These are phyloP conservation scores for Paraescarpia echinospica DNA, from an alignment of 1,140 invertebrate species.

Conservation along the genomic window DNA sequence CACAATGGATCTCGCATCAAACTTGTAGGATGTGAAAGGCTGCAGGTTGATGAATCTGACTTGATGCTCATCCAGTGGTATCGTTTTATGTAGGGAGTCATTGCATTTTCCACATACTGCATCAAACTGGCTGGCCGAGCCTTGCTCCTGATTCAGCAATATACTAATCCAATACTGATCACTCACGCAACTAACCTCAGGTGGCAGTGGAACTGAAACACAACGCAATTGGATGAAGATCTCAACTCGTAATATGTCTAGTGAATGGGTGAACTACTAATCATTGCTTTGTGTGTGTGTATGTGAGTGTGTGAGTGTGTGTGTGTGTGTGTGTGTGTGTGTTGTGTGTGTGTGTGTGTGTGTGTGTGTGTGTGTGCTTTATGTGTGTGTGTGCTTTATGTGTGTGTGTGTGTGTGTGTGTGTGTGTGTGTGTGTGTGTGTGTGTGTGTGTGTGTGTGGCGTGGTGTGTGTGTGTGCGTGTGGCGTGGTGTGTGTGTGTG, in stretches of 20 bases:
- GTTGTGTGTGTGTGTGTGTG: too few species aligned
- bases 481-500: too few species aligned
- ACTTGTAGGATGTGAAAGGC: background rate
- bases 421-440: too few species aligned
- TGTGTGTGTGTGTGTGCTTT: too few species aligned
- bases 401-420: too few species aligned
- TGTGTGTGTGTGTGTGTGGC: too few species aligned
- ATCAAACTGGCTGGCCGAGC: background rate
- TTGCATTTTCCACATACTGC: background rate
- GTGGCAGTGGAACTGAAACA: background rate
- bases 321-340: too few species aligned
- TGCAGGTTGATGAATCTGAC: background rate
- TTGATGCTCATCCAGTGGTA: background rate
- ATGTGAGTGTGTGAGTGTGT: too few species aligned
- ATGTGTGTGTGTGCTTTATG: too few species aligned
- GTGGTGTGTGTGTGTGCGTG: too few species aligned
- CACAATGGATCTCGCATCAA: background rate
- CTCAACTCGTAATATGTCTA: background rate
- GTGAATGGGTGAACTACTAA: background rate
- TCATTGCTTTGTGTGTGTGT: too few species aligned
- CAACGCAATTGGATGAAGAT: background rate
- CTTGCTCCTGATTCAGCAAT: background rate
- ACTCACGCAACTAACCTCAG: background rate
- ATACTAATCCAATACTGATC: background rate
- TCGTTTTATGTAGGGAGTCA: background rate